These are phyloP conservation scores for Spialia ferax DNA, from an alignment of 2,888 invertebrate species.

Conservation along the genomic window DNA sequence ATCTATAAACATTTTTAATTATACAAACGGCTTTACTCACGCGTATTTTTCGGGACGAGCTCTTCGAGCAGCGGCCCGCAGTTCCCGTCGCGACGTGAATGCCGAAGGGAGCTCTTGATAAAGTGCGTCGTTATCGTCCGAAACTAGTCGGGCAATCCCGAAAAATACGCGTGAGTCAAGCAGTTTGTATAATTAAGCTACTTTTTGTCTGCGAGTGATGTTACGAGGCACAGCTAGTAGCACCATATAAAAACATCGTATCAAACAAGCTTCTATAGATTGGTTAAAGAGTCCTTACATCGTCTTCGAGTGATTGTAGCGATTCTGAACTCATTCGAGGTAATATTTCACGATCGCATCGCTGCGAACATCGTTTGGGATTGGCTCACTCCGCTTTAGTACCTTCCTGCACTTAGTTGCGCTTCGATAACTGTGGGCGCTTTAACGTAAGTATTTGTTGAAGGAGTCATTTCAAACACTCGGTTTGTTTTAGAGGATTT, in stretches of 20 bases:
- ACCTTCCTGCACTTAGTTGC: slow-evolving; percentile 66
- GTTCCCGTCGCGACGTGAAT: no score
- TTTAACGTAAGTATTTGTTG: slow-evolving; percentile 3
- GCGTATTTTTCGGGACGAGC: no score
- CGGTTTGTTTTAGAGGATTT: neutral
- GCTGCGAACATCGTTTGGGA: slow-evolving; percentile 62
- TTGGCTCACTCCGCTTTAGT: slow-evolving; percentile 66
- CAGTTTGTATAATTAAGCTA: no score
- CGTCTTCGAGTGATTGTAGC: slow-evolving; percentile 1
- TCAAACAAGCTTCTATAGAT: neutral
- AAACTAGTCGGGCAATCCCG: no score
- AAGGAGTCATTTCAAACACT: neutral
- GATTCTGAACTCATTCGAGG: slow-evolving; percentile 15
- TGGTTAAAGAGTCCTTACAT: neutral
- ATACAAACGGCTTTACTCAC: no score
- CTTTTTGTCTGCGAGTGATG: no score
- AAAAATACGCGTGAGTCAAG: no score
- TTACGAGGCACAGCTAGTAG: no score
- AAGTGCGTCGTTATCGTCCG: no score
- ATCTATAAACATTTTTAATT: no score
- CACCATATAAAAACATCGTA: neutral
- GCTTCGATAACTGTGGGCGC: slow-evolving; percentile 47
- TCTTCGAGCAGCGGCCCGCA: no score
- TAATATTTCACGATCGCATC: slow-evolving; percentile 18
- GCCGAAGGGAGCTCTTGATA: no score